Conservation (phyloP, 2,888 invertebrate species). For the Sarcophaga carnaria region DNA sequence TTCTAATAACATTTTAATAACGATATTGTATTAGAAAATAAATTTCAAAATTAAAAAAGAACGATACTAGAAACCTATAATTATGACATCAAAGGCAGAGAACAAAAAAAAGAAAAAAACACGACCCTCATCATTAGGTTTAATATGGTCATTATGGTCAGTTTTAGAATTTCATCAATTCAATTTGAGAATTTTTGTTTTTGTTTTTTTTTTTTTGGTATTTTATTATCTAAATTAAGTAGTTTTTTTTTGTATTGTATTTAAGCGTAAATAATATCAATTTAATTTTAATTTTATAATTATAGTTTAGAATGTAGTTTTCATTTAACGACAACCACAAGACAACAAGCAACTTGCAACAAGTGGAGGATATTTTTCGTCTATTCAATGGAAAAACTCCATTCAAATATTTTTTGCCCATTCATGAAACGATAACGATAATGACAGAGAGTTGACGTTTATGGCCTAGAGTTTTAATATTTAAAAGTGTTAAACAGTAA, state of each 20-base stretch:
- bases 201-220: neutral
- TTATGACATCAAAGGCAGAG: conserved; percentile 48
- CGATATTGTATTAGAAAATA: neutral
- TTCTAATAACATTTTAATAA: neutral
- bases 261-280: conserved; percentile 68
- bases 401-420: conserved; percentile 17
- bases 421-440: too few relatives aligned
- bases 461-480: neutral
- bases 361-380: neutral
- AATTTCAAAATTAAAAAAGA: neutral
- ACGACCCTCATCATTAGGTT: conserved; percentile 58
- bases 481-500: conserved; percentile 54
- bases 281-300: conserved; percentile 66
- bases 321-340: neutral
- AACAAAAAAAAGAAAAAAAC: too few relatives aligned
- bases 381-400: neutral
- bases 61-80: conserved; percentile 62
- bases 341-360: neutral
- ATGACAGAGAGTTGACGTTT: neutral
- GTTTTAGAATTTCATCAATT: conserved; percentile 8
- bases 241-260: neutral
- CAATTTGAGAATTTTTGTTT: neutral
- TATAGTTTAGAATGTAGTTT: conserved; percentile 58
- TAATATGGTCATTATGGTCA: neutral
- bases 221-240: conserved; percentile 12